Evolutionary conservation across 2,888 invertebrate genomes (phyloP).

Genomic region (Ethmia dodecea): DNA sequence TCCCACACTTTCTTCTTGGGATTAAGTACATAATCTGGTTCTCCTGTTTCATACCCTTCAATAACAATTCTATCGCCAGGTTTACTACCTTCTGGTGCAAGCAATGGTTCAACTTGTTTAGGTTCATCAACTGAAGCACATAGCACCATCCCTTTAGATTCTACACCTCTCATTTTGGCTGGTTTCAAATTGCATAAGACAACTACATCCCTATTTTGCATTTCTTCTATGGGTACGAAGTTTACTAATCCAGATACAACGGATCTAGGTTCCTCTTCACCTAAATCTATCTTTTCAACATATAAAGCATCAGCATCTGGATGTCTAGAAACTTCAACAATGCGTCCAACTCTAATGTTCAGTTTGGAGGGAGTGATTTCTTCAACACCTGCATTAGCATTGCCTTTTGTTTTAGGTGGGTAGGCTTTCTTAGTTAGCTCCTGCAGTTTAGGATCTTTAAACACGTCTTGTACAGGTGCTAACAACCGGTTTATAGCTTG

Average conservation of each 20-base stretch:
- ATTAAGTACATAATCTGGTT: conserved; percentile 91
- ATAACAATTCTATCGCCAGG: conserved; percentile 91
- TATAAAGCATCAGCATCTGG: conserved; percentile 95
- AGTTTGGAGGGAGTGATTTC: conserved; percentile 86
- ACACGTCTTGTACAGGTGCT: conserved; percentile 92
- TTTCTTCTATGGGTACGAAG: conserved; percentile 92
- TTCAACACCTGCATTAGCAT: conserved; percentile 46
- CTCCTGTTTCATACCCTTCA: conserved; percentile 87
- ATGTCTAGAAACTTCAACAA: conserved; percentile 89
- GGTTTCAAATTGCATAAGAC: conserved; percentile 97
- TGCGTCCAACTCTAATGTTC: conserved; percentile 92
- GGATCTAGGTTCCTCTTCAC: conserved; percentile 83
- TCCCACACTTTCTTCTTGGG: conserved; percentile 99
- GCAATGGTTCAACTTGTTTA: conserved; percentile 90
- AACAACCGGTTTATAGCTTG: conserved; percentile 90
- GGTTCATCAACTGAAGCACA: conserved; percentile 91
- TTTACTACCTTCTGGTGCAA: conserved; percentile 85
- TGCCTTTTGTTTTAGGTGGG: conserved; percentile 82
- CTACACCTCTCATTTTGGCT: conserved; percentile 95
- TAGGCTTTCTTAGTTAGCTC: conserved; percentile 90
- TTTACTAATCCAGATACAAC: conserved; percentile 95
- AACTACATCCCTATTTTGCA: conserved; percentile 92
- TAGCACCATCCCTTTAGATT: conserved; percentile 95
- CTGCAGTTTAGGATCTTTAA: conserved; percentile 87
- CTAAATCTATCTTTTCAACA: conserved; percentile 94